Evolutionary conservation across 2,888 invertebrate genomes (phyloP).

Genomic region (Epinotia brunnichana): DNA sequence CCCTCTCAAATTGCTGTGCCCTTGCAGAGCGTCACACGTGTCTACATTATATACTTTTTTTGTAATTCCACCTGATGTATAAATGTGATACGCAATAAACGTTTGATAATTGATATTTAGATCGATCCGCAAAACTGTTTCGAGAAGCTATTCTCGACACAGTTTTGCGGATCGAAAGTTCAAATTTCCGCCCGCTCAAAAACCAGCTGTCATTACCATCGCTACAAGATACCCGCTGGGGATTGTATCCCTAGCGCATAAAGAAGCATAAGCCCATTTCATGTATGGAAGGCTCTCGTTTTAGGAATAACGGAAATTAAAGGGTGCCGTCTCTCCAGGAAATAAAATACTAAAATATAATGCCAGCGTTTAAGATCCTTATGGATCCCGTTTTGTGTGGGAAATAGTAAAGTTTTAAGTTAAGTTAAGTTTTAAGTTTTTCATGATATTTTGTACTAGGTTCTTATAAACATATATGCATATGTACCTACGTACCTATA

Average conservation of each 20-base stretch:
- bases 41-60: too few species aligned
- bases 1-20: too few species aligned
- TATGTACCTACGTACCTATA: too few species aligned
- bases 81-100: too few species aligned
- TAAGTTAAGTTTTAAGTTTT: background rate
- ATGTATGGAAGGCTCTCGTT: constrained; percentile 27
- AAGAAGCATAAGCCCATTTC: constrained; percentile 31
- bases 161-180: background rate
- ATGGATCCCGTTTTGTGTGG: constrained; percentile 15
- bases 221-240: constrained; percentile 1
- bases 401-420: background rate
- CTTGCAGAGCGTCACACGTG: too few species aligned
- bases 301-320: constrained; percentile 43
- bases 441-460: too few species aligned
- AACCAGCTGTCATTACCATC: constrained; percentile 3
- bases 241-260: constrained; percentile 20
- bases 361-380: constrained; percentile 24
- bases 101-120: too few species aligned
- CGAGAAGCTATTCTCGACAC: too few species aligned
- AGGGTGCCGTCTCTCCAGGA: constrained; percentile 29
- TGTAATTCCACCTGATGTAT: too few species aligned
- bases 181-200: constrained; percentile 18
- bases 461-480: background rate
- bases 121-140: too few species aligned
- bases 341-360: constrained; percentile 44